These are phyloP conservation scores for Catocala fraxini DNA, from an alignment of 2,888 invertebrate genomes.

Conservation along the genomic window DNA sequence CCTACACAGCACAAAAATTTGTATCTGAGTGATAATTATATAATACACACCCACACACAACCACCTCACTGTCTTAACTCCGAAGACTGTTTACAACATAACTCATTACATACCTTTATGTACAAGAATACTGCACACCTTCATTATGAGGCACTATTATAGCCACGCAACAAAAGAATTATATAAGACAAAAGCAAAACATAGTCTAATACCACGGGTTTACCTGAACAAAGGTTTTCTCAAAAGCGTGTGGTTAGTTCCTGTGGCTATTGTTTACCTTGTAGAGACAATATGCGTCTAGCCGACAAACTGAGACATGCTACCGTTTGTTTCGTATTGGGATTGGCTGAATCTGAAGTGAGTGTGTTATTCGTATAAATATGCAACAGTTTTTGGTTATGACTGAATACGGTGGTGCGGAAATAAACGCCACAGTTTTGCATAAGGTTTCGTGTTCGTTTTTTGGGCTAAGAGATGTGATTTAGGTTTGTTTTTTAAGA, in stretches of 20 bases:
- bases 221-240: conserved; percentile 13
- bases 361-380: too few relatives aligned
- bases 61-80: too few relatives aligned
- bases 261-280: conserved; percentile 17
- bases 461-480: too few relatives aligned
- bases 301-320: neutral
- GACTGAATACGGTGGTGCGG: too few relatives aligned
- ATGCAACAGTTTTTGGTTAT: too few relatives aligned
- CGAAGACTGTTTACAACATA: neutral
- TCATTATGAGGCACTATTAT: conserved; percentile 29
- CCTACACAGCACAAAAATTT: too few relatives aligned
- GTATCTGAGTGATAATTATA: too few relatives aligned
- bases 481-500: too few relatives aligned
- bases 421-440: too few relatives aligned
- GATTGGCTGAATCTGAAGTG: too few relatives aligned
- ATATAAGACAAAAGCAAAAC: conserved; percentile 32
- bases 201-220: conserved; percentile 8
- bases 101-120: neutral
- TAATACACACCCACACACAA: too few relatives aligned
- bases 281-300: conserved; percentile 3
- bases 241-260: conserved; percentile 24
- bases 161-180: conserved; percentile 35
- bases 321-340: neutral
- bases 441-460: too few relatives aligned
- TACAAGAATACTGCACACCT: conserved; percentile 9